These are phyloP conservation scores for Desoria tigrina DNA, from an alignment of 2,888 invertebrate genomes.

Conservation along the genomic window DNA sequence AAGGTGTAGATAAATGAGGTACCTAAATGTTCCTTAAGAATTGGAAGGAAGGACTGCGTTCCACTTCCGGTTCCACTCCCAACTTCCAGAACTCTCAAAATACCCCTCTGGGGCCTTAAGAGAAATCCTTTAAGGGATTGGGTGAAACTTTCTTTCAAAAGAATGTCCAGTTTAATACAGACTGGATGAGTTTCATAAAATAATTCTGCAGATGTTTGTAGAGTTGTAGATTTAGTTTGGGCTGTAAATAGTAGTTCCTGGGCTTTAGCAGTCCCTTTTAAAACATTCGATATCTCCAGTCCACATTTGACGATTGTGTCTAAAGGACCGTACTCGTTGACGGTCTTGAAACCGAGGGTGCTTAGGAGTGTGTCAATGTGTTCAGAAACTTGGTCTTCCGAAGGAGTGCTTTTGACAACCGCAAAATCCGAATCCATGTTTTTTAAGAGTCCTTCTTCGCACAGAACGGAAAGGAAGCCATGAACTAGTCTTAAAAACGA, in stretches of 20 bases:
- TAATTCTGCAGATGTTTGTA: neutral
- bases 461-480: neutral
- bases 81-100: slow-evolving; percentile 20
- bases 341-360: neutral
- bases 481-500: neutral
- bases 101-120: too few relatives aligned
- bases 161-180: neutral
- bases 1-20: slow-evolving; percentile 22
- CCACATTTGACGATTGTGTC: too few relatives aligned
- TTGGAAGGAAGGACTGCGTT: slow-evolving; percentile 4
- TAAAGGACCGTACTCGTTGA: neutral
- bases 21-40: slow-evolving; percentile 7
- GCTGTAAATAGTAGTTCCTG: neutral
- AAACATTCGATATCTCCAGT: neutral
- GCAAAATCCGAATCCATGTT: neutral
- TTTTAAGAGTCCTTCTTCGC: slow-evolving; percentile 2
- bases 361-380: neutral
- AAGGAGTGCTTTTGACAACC: neutral
- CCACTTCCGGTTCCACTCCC: slow-evolving; percentile 22
- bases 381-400: neutral
- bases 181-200: slow-evolving; percentile 2
- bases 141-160: neutral
- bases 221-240: neutral
- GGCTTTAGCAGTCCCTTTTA: neutral
- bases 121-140: too few relatives aligned